Percentiles rank a stretch among this genome's conserved stretches.
These are phyloP conservation scores for Ariolimax columbianus DNA, from an alignment of 2,888 invertebrate species.

Conservation along the genomic window DNA sequence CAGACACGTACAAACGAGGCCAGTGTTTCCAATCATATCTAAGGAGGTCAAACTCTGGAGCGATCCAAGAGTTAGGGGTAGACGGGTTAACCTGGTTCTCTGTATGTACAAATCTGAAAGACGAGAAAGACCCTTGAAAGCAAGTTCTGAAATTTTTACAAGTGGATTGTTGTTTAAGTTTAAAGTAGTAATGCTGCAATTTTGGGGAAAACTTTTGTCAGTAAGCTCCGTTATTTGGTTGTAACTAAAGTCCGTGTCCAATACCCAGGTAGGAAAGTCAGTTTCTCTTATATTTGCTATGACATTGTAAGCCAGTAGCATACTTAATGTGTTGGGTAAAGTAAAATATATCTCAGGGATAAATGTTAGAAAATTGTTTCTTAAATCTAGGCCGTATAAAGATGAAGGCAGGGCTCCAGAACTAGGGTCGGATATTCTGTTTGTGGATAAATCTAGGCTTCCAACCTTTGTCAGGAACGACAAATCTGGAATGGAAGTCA, in stretches of 20 bases:
- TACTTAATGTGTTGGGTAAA: no score
- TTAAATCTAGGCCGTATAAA: neutral
- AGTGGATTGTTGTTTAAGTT: conserved; percentile 11
- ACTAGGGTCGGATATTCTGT: neutral
- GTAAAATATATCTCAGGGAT: neutral
- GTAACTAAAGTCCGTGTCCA: neutral
- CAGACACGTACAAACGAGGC: neutral
- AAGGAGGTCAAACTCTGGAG: neutral
- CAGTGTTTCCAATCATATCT: neutral
- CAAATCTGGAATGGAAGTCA: neutral
- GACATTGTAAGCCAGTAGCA: neutral
- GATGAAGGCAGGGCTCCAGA: neutral
- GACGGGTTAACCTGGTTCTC: neutral
- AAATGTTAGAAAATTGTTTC: neutral
- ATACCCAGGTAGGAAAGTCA: neutral
- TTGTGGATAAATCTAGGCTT: neutral
- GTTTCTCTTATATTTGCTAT: neutral
- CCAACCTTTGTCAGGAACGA: neutral
- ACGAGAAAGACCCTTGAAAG: neutral
- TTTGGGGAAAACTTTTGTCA: neutral
- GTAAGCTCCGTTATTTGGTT: conserved; percentile 2
- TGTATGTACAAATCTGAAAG: neutral
- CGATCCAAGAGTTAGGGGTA: neutral
- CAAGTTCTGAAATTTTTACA: neutral
- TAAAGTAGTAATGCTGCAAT: neutral